Conservation (phyloP, 2,797 vertebrate genomes). For the Chromobotia macracanthus region DNA sequence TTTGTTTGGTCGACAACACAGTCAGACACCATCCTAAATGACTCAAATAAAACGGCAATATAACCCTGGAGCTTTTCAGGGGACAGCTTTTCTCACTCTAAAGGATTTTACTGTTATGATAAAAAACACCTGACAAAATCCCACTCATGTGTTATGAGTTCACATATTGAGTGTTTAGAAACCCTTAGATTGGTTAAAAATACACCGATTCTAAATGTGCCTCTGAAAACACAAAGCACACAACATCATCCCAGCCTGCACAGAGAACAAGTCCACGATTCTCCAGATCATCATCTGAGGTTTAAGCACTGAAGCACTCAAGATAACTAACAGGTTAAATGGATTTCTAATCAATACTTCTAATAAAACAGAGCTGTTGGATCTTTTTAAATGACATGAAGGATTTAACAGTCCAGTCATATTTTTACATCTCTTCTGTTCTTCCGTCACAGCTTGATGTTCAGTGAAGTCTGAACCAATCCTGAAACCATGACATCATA, state of each 20-base stretch:
- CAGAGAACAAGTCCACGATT: constrained; percentile 20
- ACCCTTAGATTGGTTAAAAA: constrained; percentile 36
- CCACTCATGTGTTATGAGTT: neutral
- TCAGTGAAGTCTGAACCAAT: too few relatives aligned
- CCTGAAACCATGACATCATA: neutral
- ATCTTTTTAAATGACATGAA: constrained; percentile 24
- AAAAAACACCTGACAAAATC: neutral
- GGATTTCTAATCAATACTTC: constrained; percentile 49
- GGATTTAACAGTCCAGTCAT: too few relatives aligned
- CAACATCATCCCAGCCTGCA: neutral
- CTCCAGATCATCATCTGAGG: constrained; percentile 27
- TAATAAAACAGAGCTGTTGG: constrained; percentile 9
- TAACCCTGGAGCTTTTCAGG: too few relatives aligned
- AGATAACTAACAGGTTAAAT: constrained; percentile 56
- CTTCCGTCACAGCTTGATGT: neutral
- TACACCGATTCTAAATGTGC: constrained; percentile 18
- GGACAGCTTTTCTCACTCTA: too few relatives aligned
- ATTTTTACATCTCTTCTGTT: neutral
- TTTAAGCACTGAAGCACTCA: constrained; percentile 53
- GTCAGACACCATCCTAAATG: neutral
- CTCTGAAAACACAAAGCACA: constrained; percentile 18
- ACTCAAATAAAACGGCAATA: neutral
- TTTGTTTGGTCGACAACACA: too few relatives aligned
- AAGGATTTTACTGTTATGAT: neutral
- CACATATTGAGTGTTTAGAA: neutral